Conservation (phyloP, 1,140 invertebrate genomes). For the Drosophila ananassae region DNA sequence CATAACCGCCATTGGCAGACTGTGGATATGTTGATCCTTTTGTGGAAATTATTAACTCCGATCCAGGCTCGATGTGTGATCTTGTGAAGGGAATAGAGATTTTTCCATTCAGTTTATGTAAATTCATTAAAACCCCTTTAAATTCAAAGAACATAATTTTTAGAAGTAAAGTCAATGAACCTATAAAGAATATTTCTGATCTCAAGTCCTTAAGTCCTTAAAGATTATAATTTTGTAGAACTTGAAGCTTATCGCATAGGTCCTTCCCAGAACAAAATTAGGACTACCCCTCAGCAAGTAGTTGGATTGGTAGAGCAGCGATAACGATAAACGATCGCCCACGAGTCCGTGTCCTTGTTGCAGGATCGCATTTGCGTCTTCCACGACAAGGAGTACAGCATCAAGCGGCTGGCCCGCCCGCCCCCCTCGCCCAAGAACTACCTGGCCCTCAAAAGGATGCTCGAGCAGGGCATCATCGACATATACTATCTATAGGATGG, state of each 20-base stretch:
- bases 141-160: neutral
- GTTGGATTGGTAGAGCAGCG: slow-evolving; percentile 42
- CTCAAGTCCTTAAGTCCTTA: neutral
- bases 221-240: slow-evolving; percentile 11
- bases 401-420: slow-evolving; percentile 69
- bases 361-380: slow-evolving; percentile 81
- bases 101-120: no score
- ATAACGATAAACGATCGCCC: slow-evolving; percentile 31
- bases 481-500: slow-evolving; percentile 70
- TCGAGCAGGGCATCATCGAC: slow-evolving; percentile 75
- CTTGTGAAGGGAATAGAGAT: neutral
- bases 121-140: no score
- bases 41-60: slow-evolving; percentile 14
- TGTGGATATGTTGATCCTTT: slow-evolving; percentile 36
- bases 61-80: slow-evolving; percentile 13
- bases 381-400: slow-evolving; percentile 77
- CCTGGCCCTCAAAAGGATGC: slow-evolving; percentile 75
- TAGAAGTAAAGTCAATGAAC: no score
- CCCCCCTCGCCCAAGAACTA: slow-evolving; percentile 79
- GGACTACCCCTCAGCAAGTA: slow-evolving; percentile 20
- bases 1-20: slow-evolving; percentile 39
- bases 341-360: slow-evolving; percentile 50
- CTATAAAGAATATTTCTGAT: no score
- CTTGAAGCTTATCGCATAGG: slow-evolving; percentile 22
- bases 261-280: slow-evolving; percentile 11